Percentiles rank a stretch among this genome's conserved stretches.
phyloP scores from a whole-genome alignment of 2,113 vertebrate species.

The Mionectes macconnelli region DNA sequence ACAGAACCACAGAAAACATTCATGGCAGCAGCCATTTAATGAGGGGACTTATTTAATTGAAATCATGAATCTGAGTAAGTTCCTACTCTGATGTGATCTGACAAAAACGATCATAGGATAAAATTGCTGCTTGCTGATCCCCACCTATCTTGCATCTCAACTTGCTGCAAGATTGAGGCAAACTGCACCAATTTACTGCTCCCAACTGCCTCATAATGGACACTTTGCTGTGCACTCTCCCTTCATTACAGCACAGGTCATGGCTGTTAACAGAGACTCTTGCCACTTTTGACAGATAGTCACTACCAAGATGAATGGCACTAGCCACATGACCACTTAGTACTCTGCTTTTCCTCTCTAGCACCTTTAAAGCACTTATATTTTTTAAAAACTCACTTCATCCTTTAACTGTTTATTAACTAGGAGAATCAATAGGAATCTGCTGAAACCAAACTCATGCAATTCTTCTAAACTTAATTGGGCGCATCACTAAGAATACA shows the following conservation, averaged over 20 bases:
- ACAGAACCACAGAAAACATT: not conserved
- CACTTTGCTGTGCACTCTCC: slow-evolving; percentile 82
- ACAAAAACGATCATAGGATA: slow-evolving; percentile 89
- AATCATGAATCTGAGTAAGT: slow-evolving; percentile 79
- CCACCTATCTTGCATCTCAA: slow-evolving; percentile 86
- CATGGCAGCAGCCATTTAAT: slow-evolving; percentile 29
- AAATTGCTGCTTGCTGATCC: slow-evolving; percentile 86
- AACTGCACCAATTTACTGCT: slow-evolving; percentile 91
- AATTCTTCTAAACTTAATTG: slow-evolving; percentile 64
- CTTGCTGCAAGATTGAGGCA: slow-evolving; percentile 86
- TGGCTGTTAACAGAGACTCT: slow-evolving; percentile 85
- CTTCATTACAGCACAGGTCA: slow-evolving; percentile 88
- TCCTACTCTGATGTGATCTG: slow-evolving; percentile 81
- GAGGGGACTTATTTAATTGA: slow-evolving; percentile 76
- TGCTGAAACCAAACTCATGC: slow-evolving; percentile 48
- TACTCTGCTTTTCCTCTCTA: slow-evolving; percentile 77
- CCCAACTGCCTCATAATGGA: slow-evolving; percentile 88
- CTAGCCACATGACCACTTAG: slow-evolving; percentile 91
- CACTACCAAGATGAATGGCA: slow-evolving; percentile 86
- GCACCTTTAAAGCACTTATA: slow-evolving; percentile 80
- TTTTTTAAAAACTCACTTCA: slow-evolving; percentile 73
- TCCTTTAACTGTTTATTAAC: slow-evolving; percentile 84
- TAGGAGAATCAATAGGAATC: slow-evolving; percentile 68
- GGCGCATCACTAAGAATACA: not conserved
- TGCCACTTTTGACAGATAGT: slow-evolving; percentile 86